Conservation (phyloP, 2,113 vertebrate species). For the Paramisgurnus dabryanus region DNA sequence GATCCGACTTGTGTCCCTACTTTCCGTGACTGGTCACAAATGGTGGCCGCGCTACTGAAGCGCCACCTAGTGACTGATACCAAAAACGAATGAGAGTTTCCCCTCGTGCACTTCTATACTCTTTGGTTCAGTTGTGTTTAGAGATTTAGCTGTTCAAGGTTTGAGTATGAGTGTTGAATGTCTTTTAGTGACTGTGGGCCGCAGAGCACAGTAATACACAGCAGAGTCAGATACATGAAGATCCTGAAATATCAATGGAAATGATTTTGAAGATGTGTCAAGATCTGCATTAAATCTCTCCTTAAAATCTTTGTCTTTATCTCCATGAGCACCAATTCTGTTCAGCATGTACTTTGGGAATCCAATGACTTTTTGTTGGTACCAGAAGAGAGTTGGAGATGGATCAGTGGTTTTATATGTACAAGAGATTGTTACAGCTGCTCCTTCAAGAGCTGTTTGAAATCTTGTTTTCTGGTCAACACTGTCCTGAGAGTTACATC, state of each 20-base stretch:
- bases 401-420: background rate
- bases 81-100: no score
- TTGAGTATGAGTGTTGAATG: no score
- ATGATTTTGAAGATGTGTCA: background rate
- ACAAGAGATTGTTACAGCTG: background rate
- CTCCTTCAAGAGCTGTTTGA: background rate
- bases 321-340: background rate
- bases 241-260: background rate
- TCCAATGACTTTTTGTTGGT: slow-evolving; percentile 2
- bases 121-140: no score
- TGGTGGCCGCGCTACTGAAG: no score
- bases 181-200: no score
- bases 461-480: background rate
- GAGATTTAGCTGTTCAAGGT: no score
- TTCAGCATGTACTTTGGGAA: background rate
- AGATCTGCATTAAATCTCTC: background rate
- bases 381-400: background rate
- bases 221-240: no score
- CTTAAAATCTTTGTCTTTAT: background rate
- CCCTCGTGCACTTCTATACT: no score
- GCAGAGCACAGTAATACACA: no score
- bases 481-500: background rate
- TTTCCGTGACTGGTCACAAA: no score
- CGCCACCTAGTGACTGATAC: no score
- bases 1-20: no score